Base-by-base conservation (phyloP, 2,888 invertebrate genomes). In the Hedychridium roseum region DNA sequence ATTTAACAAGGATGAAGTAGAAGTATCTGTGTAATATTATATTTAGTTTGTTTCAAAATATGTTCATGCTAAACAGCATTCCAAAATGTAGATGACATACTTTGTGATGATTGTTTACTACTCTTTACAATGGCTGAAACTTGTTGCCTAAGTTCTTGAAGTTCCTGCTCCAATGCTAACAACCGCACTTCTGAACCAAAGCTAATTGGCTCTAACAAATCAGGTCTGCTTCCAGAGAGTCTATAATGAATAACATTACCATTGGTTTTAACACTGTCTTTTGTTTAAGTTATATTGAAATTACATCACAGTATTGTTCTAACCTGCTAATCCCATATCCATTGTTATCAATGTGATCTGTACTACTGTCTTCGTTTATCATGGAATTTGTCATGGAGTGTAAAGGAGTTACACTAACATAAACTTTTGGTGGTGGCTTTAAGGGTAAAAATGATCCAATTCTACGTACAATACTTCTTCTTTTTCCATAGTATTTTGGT, bases 341-440 rank as follows among this genome's bases (percentile, higher is more conserved):
- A 55, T 75, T 74, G 1, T 60, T 43, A 40, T 67, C 60, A 12
- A 45, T 16, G 38, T 48, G 54, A 47, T 74, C 69, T 12, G 58
- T 59, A 45, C 60, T 71, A 3, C 61, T 69, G 49, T 78, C 77
- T 32, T 75, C 72, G 32, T 72, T 73, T 12, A 78, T 75, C 76
- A 79, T 78, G 5, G 78, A 79, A 66, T 64, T 76, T 11, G 76
- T 74, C 78, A 79, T 78, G 1, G 78, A 79, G 50, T 79, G 78
- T 34, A 79, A 66, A 27, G 78, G 74, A 7, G 78, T 79, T 27
- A 79, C 78, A 31, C 77, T 74, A 4, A 79, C 76, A 50, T 78
- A 79, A 43, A 78, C 74, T 62, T 78, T 78, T 38, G 78, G 78
- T 31, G 74, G 75, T 15, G 78, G 78, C 47, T 71, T 78, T 1